Evolutionary conservation across 2,888 invertebrate genomes (phyloP).

Genomic region (Esperia sulphurella): DNA sequence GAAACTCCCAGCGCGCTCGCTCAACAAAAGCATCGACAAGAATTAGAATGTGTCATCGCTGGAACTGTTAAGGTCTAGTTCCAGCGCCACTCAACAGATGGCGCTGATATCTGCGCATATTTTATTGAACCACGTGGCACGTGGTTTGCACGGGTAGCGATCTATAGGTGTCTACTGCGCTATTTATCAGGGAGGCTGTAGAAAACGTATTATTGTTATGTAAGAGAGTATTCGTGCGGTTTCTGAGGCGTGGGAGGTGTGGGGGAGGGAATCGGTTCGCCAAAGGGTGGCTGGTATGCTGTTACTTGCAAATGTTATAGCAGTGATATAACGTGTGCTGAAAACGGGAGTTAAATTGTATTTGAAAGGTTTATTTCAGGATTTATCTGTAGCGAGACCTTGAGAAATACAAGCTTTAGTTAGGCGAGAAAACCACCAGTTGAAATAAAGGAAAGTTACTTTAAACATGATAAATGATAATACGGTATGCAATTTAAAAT

Average conservation of each 20-base stretch:
- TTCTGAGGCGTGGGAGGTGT: slow-evolving; percentile 46
- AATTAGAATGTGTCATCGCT: slow-evolving; percentile 17
- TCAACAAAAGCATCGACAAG: slow-evolving; percentile 12
- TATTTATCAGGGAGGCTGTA: slow-evolving; percentile 55
- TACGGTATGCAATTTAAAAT: too few species aligned
- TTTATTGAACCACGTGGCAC: slow-evolving; percentile 76
- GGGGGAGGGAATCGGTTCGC: slow-evolving; percentile 48
- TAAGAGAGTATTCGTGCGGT: slow-evolving; percentile 73
- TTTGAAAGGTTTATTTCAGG: slow-evolving; percentile 54
- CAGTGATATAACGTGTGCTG: slow-evolving; percentile 58
- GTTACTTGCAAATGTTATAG: slow-evolving; percentile 54
- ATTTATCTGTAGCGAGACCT: slow-evolving; percentile 13
- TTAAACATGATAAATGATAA: too few species aligned
- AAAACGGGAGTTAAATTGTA: slow-evolving; percentile 54
- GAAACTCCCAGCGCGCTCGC: slow-evolving; percentile 3
- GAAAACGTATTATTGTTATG: slow-evolving; percentile 73
- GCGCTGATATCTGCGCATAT: slow-evolving; percentile 40
- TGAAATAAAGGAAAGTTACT: too few species aligned
- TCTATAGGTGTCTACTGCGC: slow-evolving; percentile 24
- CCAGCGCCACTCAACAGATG: slow-evolving; percentile 61
- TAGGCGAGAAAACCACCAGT: neutral
- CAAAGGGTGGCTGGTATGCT: slow-evolving; percentile 54
- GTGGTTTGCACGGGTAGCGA: slow-evolving; percentile 40
- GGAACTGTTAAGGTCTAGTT: slow-evolving; percentile 22
- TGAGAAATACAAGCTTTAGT: slow-evolving; percentile 1